Conservation (phyloP, 2,797 vertebrate genomes). For the Vultur gryphus region DNA sequence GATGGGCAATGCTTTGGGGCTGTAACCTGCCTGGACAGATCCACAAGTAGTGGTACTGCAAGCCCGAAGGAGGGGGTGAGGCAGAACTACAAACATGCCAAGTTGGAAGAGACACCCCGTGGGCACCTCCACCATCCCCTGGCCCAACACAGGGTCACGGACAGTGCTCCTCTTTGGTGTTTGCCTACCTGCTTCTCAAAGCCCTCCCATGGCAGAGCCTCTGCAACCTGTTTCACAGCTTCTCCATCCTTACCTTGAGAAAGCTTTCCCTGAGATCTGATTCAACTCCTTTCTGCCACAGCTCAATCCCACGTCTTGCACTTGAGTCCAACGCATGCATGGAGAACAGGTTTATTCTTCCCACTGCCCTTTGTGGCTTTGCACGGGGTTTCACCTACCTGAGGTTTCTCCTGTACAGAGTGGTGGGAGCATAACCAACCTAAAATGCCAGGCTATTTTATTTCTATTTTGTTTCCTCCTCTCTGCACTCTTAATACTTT, state of each 20-base stretch:
- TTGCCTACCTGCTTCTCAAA: neutral
- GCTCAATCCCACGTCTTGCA: rapidly evolving
- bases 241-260: neutral
- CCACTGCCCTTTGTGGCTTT: neutral
- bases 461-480: neutral
- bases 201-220: neutral
- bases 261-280: neutral
- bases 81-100: rapidly evolving
- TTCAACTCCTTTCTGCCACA: neutral
- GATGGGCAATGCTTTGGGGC: neutral
- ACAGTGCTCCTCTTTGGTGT: neutral
- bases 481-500: neutral
- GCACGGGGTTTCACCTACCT: neutral
- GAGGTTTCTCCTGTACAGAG: neutral
- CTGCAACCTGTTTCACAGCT: neutral
- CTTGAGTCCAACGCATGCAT: rapidly evolving
- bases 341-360: neutral
- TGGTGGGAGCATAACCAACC: neutral
- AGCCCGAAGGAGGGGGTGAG: neutral
- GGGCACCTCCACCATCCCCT: neutral
- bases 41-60: neutral
- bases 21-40: neutral
- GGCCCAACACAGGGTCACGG: rapidly evolving
- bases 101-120: neutral
- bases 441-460: neutral